Evolutionary conservation across 2,797 vertebrate species (phyloP).

Genomic region (Garrulus glandarius): DNA sequence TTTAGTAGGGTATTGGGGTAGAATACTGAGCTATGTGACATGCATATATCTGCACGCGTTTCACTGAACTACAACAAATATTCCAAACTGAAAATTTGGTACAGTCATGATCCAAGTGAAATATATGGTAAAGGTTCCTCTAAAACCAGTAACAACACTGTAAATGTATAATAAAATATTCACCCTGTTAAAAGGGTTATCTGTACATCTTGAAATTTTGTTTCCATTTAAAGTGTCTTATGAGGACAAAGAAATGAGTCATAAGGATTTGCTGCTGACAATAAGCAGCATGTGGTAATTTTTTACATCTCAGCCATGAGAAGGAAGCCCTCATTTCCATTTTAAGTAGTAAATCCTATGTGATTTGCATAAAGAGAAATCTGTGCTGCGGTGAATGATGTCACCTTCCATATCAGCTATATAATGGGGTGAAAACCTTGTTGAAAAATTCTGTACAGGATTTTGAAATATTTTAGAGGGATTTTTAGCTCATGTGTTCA

Average conservation of each 20-base stretch:
- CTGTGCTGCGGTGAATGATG: neutral
- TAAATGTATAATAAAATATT: neutral
- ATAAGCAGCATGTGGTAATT: neutral
- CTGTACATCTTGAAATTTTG: neutral
- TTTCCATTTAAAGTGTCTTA: neutral
- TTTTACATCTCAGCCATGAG: neutral
- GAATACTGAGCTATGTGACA: neutral
- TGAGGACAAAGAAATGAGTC: neutral
- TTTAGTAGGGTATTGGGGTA: neutral
- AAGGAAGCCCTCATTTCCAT: neutral
- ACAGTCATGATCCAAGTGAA: neutral
- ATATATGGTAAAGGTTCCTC: neutral
- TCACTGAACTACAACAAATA: neutral
- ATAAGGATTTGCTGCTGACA: neutral
- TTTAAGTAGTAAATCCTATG: neutral
- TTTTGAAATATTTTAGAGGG: neutral
- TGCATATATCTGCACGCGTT: rapidly evolving
- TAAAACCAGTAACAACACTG: neutral
- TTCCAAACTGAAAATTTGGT: rapidly evolving
- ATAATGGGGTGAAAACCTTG: neutral
- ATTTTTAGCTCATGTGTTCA: neutral
- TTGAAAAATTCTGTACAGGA: neutral
- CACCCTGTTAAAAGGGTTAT: neutral
- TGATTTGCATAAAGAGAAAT: neutral
- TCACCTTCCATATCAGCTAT: neutral